A percentile compares a stretch with the other conserved stretches of the same genome.
These are phyloP conservation scores for Heliconius nattereri DNA, from an alignment of 1,140 invertebrate genomes.

Conservation along the genomic window DNA sequence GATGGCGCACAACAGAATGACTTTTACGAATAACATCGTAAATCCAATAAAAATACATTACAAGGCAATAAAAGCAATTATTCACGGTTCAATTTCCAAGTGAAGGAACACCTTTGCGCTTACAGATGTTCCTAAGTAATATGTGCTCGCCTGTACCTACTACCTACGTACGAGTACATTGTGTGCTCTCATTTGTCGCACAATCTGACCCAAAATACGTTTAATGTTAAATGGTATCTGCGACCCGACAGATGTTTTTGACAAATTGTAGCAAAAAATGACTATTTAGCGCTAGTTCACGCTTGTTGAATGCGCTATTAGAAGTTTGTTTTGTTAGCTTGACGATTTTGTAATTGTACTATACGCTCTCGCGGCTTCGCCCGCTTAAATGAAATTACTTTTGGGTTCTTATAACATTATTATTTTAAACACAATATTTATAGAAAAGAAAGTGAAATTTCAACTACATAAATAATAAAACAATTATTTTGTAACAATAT, in stretches of 20 bases:
- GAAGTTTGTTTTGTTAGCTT: constrained; percentile 31
- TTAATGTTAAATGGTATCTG: constrained; percentile 21
- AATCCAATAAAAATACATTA: constrained; percentile 7
- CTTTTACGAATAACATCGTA: neutral
- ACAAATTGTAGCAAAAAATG: constrained; percentile 14
- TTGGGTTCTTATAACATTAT: too few relatives aligned
- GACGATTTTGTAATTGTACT: constrained; percentile 13
- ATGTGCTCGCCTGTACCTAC: neutral
- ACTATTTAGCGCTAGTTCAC: constrained; percentile 29
- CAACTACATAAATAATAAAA: too few relatives aligned
- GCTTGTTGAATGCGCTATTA: constrained; percentile 35
- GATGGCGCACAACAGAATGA: neutral
- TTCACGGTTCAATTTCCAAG: neutral
- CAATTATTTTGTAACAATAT: too few relatives aligned
- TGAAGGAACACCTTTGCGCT: constrained; percentile 26
- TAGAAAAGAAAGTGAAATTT: too few relatives aligned
- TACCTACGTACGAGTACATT: too few relatives aligned
- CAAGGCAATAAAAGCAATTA: constrained; percentile 21
- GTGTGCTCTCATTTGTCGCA: constrained; percentile 20
- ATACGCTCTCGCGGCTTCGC: too few relatives aligned
- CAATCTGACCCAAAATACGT: constrained; percentile 30
- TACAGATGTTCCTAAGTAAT: constrained; percentile 30
- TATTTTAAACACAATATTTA: too few relatives aligned
- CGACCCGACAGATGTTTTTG: constrained; percentile 35
- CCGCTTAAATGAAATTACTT: too few relatives aligned